phyloP scores from a whole-genome alignment of 2,888 invertebrate genomes.

The Boloria euphrosyne region DNA sequence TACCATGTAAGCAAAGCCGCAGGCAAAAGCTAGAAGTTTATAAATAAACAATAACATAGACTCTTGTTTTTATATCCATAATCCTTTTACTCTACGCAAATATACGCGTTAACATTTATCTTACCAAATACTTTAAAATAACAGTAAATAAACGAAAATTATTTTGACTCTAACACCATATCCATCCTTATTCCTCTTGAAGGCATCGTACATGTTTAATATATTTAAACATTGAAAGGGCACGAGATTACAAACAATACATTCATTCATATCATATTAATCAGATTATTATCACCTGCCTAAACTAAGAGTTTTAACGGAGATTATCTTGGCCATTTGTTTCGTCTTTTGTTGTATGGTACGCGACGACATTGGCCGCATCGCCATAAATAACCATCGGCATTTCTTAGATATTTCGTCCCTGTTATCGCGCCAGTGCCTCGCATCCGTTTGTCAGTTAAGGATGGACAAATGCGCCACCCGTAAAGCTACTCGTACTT shows the following conservation, averaged over 20 bases:
- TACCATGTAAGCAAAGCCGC: too few relatives aligned
- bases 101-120: too few relatives aligned
- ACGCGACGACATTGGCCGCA: conserved; percentile 58
- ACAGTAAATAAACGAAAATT: too few relatives aligned
- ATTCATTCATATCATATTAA: conserved; percentile 30
- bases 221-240: conserved; percentile 12
- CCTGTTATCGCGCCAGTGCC: conserved; percentile 67
- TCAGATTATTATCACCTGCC: conserved; percentile 40
- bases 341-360: conserved; percentile 69
- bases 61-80: too few relatives aligned
- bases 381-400: conserved; percentile 76
- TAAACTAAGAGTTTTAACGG: conserved; percentile 46
- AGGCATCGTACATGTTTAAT: neutral
- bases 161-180: too few relatives aligned
- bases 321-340: conserved; percentile 77
- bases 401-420: conserved; percentile 70
- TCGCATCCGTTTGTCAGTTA: conserved; percentile 77
- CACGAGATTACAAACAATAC: conserved; percentile 10
- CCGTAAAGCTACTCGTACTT: conserved; percentile 57
- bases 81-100: too few relatives aligned
- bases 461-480: conserved; percentile 62
- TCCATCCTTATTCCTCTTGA: too few relatives aligned
- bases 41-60: too few relatives aligned
- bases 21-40: too few relatives aligned
- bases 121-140: too few relatives aligned